Base-by-base conservation (phyloP, 2,888 invertebrate genomes). In the Pachymerium ferrugineum region DNA sequence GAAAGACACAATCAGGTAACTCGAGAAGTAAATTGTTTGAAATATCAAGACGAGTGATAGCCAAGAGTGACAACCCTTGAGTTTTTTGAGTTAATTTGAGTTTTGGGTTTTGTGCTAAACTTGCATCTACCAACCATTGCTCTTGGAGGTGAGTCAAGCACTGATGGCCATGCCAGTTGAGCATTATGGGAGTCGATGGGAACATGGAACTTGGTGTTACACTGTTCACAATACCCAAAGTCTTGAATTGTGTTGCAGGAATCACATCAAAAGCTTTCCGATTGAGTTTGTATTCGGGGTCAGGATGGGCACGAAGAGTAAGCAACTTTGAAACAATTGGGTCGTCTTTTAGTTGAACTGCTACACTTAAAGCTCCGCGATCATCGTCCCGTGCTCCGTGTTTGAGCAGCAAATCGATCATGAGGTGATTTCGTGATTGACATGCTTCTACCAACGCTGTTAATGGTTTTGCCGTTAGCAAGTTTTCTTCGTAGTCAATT, bases 251-350 rank as follows among this genome's bases (percentile, higher is more conserved):
- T 19, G 71, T 74, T 6, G 67, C 73, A 12, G 76, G 76, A 22
- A 86, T 85, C 79, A 89, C 88, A 0, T 89, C 89, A 83, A 95
- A 88, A 0, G 89, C 88, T 77, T 92, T 90, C 81, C 93, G 94
- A 84, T 97, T 96, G 70, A 98, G 89, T 83, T 93, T 93, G 83
- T 90, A 92, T 80, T 97, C 97, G 0, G 92, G 91, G 83, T 98
- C 98, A 0, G 92, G 89, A 82, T 93, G 90, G 0, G 93, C 88
- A 83, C 93, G 92, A 70, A 91, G 90, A 0, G 94, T 90, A n/a
- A 97, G 85, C 28, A 97, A 84, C 77, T 90, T 90, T 14, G 92
- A 90, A 6, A 91, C 88, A 5, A 94, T 87, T 0, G 87, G 85
- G 79, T 90, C 90, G 80, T 95, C 91, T 19, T 88, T 87, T 78